A percentile compares a stretch with the other conserved stretches of the same genome.
These are phyloP conservation scores for Melinaea marsaeus DNA, from an alignment of 2,888 invertebrate species.

Conservation along the genomic window DNA sequence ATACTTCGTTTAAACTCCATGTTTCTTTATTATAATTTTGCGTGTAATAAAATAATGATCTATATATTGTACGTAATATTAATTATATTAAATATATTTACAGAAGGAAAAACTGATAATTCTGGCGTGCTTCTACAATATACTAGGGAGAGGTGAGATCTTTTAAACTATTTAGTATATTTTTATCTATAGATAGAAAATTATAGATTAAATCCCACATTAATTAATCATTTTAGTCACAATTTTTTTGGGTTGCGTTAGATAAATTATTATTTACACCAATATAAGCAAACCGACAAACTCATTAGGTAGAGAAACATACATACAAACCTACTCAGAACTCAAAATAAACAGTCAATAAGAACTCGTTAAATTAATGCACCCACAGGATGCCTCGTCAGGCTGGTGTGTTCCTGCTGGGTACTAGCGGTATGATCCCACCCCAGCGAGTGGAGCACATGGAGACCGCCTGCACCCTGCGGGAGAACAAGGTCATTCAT, in stretches of 20 bases:
- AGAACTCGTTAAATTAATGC: no score
- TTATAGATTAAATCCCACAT: no score
- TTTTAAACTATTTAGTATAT: background rate
- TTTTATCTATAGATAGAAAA: no score
- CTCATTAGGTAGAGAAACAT: background rate
- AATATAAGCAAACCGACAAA: no score
- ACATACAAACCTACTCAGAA: background rate
- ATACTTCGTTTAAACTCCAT: no score
- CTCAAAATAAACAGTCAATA: no score
- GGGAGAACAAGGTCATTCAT: conserved; percentile 89
- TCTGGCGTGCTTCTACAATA: conserved; percentile 91
- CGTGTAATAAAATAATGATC: no score
- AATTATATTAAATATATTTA: conserved; percentile 36
- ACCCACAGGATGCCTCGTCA: conserved; percentile 85
- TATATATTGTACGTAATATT: no score
- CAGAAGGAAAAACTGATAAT: conserved; percentile 88
- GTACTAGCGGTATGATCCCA: conserved; percentile 89
- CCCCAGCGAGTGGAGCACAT: conserved; percentile 86
- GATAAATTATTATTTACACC: no score
- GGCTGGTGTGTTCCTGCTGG: conserved; percentile 94
- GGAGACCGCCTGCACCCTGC: conserved; percentile 92
- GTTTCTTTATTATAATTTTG: no score
- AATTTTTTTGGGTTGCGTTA: no score
- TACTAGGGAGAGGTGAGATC: conserved; percentile 81
- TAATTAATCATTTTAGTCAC: no score